Conservation (phyloP, 92 coral and sea anemone genomes). For the Meandrina meandrites region DNA sequence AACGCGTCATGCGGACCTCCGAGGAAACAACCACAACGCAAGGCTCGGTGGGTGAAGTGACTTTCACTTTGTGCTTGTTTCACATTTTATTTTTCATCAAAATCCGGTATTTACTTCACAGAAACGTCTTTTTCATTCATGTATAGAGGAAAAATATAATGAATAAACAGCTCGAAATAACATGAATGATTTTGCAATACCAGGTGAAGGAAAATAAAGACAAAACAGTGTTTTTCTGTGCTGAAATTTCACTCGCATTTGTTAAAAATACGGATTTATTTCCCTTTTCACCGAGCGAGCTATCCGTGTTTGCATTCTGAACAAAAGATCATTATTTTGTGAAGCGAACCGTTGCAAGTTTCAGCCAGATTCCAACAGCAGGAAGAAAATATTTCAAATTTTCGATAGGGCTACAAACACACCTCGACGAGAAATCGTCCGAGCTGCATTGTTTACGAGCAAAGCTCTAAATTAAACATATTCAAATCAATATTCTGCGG, state of each 20-base stretch:
- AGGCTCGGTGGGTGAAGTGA: neutral
- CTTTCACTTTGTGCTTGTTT: conserved; percentile 55
- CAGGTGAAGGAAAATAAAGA: neutral
- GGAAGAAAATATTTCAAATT: conserved; percentile 28
- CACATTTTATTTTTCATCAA: conserved; percentile 22
- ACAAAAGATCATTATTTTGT: conserved; percentile 39
- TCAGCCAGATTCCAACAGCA: too few species aligned
- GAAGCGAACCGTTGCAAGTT: neutral
- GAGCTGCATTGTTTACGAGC: conserved; percentile 30
- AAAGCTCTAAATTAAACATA: conserved; percentile 22
- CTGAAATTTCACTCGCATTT: conserved; percentile 6
- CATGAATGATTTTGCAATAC: neutral
- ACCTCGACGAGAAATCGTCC: neutral
- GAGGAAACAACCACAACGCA: conserved; percentile 61
- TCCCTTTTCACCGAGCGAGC: neutral
- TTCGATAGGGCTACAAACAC: conserved; percentile 66
- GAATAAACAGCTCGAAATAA: neutral
- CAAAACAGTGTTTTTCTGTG: neutral
- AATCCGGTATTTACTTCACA: neutral
- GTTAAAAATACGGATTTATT: conserved; percentile 13
- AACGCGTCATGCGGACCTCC: conserved; percentile 72
- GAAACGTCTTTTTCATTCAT: neutral
- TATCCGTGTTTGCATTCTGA: neutral
- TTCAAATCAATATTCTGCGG: conserved; percentile 40
- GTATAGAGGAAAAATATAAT: neutral